Base-by-base conservation (phyloP, 2,888 invertebrate genomes). In the Brachycybe producta region DNA sequence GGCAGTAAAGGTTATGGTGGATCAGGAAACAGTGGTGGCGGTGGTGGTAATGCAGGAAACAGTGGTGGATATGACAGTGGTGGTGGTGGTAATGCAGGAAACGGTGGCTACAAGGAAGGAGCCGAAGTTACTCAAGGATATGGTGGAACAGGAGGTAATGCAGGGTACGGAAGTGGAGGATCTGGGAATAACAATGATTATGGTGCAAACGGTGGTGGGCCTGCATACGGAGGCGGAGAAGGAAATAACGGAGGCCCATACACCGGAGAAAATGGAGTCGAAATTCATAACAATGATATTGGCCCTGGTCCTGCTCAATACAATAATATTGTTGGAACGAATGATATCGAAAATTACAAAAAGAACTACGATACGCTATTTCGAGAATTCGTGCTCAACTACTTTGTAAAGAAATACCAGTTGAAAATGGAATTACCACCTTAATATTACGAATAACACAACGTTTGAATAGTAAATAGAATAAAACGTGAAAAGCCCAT, bases 351-450 rank as follows among this genome's bases (percentile, higher is more conserved):
- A n/a, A n/a, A n/a, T n/a, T n/a, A n/a, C n/a, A n/a, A n/a, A 40
- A 42, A 46, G 8, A 49, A 49, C 28, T 49, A 42, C 21, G 49
- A 49, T 32, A 49, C 49, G 2, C 21, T 49, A 21, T 49, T 27
- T 27, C 40, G 49, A 21, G 49, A 49, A 13, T 49, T 49, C 15
- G 49, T 49, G 24, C 40, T 49, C 23, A 49, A 49, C 49, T 49
- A 30, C 28, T 49, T 49, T 34, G 32, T 30, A 28, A 49, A 49
- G 13, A 49, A 49, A 23, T 49, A 49, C 41, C 24, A 19, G n/a
- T 32, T 49, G 17, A 49, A 40, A 30, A 49, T 28, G 17, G 49
- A 49, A 21, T 28, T 35, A 15, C 46, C 46, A 30, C 13, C 13
- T 30, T 8, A 13, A 30, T 30, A 30, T 24, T n/a, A n/a, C n/a